Evolutionary conservation across 2,888 invertebrate species (phyloP), one percentile per base, ranked within the genome.

Genomic region (Notocelia uddmanniana): DNA sequence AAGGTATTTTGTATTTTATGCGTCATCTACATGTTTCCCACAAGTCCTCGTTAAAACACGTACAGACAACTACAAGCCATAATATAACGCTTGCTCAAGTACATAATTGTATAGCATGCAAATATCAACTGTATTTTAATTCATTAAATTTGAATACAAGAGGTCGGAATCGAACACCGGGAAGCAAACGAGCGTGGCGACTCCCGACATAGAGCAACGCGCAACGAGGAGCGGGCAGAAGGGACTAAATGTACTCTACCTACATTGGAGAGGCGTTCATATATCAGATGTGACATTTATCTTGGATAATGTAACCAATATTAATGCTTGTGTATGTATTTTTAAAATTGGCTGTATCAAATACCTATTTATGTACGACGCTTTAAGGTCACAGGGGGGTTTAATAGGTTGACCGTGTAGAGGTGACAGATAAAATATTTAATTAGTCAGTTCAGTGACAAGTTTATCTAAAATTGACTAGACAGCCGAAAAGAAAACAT

Each of bases 141-240:
- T 67, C 67, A 54, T 54, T 76, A 74, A 74, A 78, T 80, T 82
- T 79, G 76, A 80, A 81, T 80, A 79, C 77, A 79, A 79, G 78
- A 76, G 75, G 78, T 75, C 75, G 75, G 76, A 76, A 79, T 77
- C 77, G 81, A 80, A 80, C 80, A 80, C 81, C 80, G 77, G 77
- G 77, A 79, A 74, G 78, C 82, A 78, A 79, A 79, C 78, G 76
- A 80, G 80, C 83, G 79, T 81, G 79, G 77, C 78, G 59, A 74
- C 74, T 75, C 76, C 76, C 77, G 77, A 77, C 86, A 84, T 80
- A 85, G 86, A 87, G 79, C 82, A 85, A 83, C 73, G 86, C 87
- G 79, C 82, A 85, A 83, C 73, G 80, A 76, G 73, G 68, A 74
- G 79, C 76, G 76, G 75, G 74, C 77, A 85, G 84, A 84, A 76